A percentile compares a stretch with the other conserved stretches of the same genome.
Evolutionary conservation across 2,113 vertebrate genomes (phyloP).

Genomic region (Choloepus hoffmanni): DNA sequence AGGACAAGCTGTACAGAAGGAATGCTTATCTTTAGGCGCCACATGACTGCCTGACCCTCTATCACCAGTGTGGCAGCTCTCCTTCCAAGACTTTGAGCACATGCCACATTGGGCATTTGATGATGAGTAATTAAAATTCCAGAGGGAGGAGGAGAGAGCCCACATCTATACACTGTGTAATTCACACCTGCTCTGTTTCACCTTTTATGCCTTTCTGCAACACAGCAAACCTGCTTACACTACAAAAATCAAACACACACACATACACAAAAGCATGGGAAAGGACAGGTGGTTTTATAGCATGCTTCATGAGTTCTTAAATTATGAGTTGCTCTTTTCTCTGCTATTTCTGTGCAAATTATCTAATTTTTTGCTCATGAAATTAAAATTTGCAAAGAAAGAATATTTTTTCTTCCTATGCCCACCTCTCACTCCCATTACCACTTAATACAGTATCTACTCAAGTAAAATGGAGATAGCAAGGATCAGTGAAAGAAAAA

Average conservation of each 20-base stretch:
- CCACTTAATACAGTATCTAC: background rate
- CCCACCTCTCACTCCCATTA: background rate
- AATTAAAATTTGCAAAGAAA: slow-evolving; percentile 34
- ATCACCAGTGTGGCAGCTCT: background rate
- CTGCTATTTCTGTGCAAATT: background rate
- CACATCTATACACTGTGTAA: background rate
- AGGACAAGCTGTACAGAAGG: background rate
- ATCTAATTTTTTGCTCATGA: slow-evolving; percentile 46
- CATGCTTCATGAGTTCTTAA: background rate
- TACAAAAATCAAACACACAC: background rate
- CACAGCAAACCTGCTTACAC: background rate
- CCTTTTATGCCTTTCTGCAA: background rate
- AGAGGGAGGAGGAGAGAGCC: background rate
- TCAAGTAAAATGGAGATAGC: background rate
- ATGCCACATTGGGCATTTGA: background rate
- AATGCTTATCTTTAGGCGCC: slow-evolving; percentile 63
- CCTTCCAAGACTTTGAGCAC: slow-evolving; percentile 49
- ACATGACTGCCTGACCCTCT: background rate
- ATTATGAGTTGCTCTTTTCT: background rate
- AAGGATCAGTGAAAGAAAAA: background rate
- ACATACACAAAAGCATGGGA: background rate
- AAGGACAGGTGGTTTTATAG: background rate
- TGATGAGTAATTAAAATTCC: slow-evolving; percentile 17
- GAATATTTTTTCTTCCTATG: background rate
- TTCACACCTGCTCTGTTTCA: background rate